Evolutionary conservation across 2,113 vertebrate species (phyloP).

Genomic region (Desmodus rotundus): DNA sequence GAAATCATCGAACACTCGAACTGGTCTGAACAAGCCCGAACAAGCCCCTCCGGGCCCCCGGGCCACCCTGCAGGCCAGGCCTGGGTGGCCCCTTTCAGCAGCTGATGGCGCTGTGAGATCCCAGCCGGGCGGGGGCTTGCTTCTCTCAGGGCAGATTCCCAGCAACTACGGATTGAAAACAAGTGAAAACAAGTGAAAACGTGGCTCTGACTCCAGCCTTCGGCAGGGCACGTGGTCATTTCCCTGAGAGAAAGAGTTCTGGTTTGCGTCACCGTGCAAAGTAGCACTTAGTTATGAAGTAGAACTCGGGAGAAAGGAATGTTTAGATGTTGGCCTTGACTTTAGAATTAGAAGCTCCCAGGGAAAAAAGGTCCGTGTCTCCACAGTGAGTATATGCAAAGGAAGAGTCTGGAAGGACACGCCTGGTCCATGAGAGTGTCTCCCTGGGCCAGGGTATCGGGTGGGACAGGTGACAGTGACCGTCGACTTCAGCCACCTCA

Average conservation of each 20-base stretch:
- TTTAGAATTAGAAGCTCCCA: background rate
- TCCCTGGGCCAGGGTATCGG: background rate
- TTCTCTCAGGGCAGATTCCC: fast-evolving
- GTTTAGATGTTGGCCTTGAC: background rate
- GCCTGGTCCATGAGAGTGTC: fast-evolving
- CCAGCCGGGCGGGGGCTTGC: too few relatives aligned
- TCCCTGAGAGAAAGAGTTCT: background rate
- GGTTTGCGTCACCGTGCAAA: background rate
- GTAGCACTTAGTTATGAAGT: background rate
- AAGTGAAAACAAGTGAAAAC: too few relatives aligned
- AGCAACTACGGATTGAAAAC: fast-evolving
- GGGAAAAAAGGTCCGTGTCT: background rate
- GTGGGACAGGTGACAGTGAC: background rate
- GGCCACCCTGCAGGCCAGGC: fast-evolving
- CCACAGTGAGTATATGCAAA: fast-evolving
- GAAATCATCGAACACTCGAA: background rate
- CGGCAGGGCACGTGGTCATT: fast-evolving
- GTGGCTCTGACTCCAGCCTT: fast-evolving
- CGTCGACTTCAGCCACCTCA: background rate
- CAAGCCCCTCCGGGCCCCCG: background rate
- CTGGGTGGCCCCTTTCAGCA: fast-evolving
- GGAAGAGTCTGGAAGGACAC: fast-evolving
- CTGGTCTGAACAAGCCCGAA: background rate
- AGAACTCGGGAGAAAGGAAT: background rate
- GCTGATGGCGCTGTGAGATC: background rate